These are phyloP conservation scores for Halocynthia aurantium DNA, from an alignment of 23 tunicate species.

Conservation along the genomic window DNA sequence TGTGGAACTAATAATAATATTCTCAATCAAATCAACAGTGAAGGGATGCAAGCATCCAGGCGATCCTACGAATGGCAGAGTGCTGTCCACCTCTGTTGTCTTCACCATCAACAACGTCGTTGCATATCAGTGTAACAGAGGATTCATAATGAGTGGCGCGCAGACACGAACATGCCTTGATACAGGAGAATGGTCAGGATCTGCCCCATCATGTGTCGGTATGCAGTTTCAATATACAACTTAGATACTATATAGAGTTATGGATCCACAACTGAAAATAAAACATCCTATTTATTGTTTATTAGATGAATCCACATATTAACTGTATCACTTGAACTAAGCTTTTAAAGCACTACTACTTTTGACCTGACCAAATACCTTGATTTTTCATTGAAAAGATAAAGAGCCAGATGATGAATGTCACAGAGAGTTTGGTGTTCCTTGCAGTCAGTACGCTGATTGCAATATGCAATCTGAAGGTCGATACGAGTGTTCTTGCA, in stretches of 20 bases:
- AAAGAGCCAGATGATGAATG: not conserved
- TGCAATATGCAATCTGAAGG: not conserved
- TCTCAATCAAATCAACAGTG: not conserved
- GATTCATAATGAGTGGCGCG: slow-evolving; percentile 32
- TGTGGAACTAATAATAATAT: too few species aligned
- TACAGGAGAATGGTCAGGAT: slow-evolving; percentile 35
- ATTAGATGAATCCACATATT: too few species aligned
- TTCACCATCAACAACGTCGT: slow-evolving; percentile 29
- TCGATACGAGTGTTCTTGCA: not conserved
- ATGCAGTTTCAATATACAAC: too few species aligned
- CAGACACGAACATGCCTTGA: slow-evolving; percentile 24
- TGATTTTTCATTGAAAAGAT: too few species aligned
- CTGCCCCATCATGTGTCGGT: slow-evolving; percentile 31
- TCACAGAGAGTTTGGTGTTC: slow-evolving; percentile 3
- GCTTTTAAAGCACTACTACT: too few species aligned
- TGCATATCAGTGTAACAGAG: slow-evolving; percentile 43
- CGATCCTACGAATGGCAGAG: slow-evolving; percentile 11
- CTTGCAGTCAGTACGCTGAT: not conserved
- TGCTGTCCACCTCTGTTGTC: not conserved
- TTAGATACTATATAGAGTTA: too few species aligned
- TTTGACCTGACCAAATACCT: too few species aligned
- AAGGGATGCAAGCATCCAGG: slow-evolving; percentile 13
- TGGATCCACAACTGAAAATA: too few species aligned
- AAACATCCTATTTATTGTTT: too few species aligned
- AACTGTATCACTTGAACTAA: too few species aligned